These are phyloP conservation scores for Eumacrocentrus americanus DNA, from an alignment of 2,888 invertebrate genomes.

Conservation along the genomic window DNA sequence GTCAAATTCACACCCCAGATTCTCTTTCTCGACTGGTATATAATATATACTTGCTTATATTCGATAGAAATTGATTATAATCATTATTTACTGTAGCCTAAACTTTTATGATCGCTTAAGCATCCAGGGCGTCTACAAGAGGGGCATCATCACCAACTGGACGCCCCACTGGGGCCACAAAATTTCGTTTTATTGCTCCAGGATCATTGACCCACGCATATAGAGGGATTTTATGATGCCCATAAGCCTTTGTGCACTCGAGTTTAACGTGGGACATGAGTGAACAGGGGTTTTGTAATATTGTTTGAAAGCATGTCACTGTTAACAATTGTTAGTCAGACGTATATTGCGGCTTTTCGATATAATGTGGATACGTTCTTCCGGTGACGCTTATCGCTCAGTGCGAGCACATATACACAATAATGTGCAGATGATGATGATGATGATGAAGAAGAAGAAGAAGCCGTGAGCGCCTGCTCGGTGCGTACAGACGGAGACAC, in stretches of 20 bases:
- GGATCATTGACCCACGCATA: not conserved
- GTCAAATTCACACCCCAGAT: too few relatives aligned
- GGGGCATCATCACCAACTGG: not conserved
- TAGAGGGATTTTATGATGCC: not conserved
- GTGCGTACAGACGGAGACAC: not conserved
- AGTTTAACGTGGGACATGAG: too few relatives aligned
- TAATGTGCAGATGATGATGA: too few relatives aligned
- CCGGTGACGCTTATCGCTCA: too few relatives aligned
- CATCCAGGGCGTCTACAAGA: not conserved
- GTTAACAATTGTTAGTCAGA: not conserved
- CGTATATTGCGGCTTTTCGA: not conserved
- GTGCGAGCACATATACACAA: too few relatives aligned
- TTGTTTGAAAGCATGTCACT: not conserved
- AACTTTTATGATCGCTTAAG: not conserved
- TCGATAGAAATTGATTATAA: not conserved
- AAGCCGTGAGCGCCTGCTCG: too few relatives aligned
- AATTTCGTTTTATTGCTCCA: conserved; percentile 12
- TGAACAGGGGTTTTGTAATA: not conserved
- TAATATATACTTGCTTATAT: not conserved
- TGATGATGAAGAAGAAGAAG: too few relatives aligned
- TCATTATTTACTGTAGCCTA: not conserved
- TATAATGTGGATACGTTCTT: too few relatives aligned
- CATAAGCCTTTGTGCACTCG: not conserved
- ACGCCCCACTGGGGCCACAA: not conserved
- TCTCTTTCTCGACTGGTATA: not conserved